These are phyloP conservation scores for Mormyrus proboscirostris DNA, from an alignment of 2,797 vertebrate species.

Conservation along the genomic window DNA sequence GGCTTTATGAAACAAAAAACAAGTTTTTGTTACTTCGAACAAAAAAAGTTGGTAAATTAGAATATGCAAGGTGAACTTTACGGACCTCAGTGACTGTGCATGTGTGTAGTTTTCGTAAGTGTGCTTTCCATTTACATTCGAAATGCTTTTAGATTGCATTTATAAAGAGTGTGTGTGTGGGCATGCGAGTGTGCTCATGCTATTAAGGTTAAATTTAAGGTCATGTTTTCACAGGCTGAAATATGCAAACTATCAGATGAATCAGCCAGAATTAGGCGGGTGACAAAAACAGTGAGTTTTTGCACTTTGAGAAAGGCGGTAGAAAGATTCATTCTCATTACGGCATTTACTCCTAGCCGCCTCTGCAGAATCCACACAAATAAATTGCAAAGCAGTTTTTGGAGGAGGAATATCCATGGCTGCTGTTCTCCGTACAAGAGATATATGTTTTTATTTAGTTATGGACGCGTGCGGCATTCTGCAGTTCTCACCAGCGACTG, in stretches of 20 bases:
- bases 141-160: not conserved
- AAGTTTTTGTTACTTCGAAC: not conserved
- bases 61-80: not conserved
- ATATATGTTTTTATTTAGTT: constrained; percentile 8
- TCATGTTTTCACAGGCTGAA: constrained; percentile 9
- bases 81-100: not conserved
- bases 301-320: not conserved
- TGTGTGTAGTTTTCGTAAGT: not conserved
- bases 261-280: constrained; percentile 19
- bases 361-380: constrained; percentile 7
- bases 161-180: not conserved
- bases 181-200: not conserved
- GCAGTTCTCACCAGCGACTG: not conserved
- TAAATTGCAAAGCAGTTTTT: constrained; percentile 14
- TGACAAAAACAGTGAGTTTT: not conserved
- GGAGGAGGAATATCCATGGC: not conserved
- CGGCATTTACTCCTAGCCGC: not conserved
- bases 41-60: not conserved
- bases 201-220: not conserved
- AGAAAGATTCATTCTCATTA: not conserved
- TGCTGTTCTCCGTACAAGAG: not conserved
- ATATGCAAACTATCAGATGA: constrained; percentile 17
- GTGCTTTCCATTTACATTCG: not conserved
- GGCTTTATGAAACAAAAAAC: not conserved
- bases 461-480: not conserved